phyloP scores from a whole-genome alignment of 2,888 invertebrate genomes.

The Drosophila mimetica region DNA sequence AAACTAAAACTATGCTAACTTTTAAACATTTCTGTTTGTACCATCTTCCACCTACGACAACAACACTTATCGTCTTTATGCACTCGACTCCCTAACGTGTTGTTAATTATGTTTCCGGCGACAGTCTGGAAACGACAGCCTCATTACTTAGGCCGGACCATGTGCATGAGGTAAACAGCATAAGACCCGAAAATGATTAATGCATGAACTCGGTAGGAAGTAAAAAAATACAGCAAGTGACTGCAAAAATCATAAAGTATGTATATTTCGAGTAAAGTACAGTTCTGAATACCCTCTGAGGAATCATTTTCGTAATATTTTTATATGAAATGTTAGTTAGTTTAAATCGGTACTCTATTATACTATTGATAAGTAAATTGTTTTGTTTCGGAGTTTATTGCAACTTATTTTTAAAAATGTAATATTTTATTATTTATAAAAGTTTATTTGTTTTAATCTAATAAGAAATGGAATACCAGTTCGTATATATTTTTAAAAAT shows the following conservation, averaged over 20 bases:
- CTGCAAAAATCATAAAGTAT: background rate
- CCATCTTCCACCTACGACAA: background rate
- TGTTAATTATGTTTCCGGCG: constrained; percentile 66
- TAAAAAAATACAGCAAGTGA: constrained; percentile 8
- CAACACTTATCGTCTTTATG: constrained; percentile 19
- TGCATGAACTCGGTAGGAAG: constrained; percentile 45
- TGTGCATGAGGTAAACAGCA: constrained; percentile 45
- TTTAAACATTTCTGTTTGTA: background rate
- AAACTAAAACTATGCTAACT: background rate
- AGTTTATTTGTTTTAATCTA: too few species aligned
- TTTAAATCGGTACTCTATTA: too few species aligned
- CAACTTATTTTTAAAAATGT: too few species aligned
- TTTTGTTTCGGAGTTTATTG: too few species aligned
- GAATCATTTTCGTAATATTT: fast-evolving
- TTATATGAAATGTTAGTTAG: too few species aligned
- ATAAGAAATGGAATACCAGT: too few species aligned
- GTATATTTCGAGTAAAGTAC: too few species aligned
- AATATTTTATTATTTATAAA: too few species aligned
- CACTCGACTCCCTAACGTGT: constrained; percentile 48
- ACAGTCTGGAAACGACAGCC: constrained; percentile 57
- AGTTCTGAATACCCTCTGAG: background rate
- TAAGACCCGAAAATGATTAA: constrained; percentile 64
- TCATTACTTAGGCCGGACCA: constrained; percentile 43
- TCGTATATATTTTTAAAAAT: too few species aligned
- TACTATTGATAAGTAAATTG: too few species aligned